These are phyloP conservation scores for Himalopsyche anomala DNA, from an alignment of 2,888 invertebrate species.

Conservation along the genomic window DNA sequence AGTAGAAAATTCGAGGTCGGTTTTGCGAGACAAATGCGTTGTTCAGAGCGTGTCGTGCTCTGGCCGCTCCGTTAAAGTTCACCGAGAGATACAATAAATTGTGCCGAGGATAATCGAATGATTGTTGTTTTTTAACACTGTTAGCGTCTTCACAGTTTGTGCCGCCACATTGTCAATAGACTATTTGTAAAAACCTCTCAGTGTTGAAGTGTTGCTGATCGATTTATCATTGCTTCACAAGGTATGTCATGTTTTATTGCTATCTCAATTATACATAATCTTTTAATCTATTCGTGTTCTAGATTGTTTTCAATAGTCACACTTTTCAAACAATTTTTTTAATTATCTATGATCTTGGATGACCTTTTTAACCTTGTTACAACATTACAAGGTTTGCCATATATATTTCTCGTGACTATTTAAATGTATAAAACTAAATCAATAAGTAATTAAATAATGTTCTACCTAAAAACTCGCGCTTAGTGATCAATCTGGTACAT, in stretches of 20 bases:
- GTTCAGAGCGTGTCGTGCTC: constrained; percentile 3
- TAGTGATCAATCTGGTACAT: neutral
- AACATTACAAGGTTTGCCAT: neutral
- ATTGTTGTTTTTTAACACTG: neutral
- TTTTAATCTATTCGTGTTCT: neutral
- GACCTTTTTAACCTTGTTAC: constrained; percentile 8
- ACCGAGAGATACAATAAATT: constrained; percentile 25
- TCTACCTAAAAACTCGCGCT: neutral
- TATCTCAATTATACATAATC: neutral
- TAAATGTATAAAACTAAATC: neutral
- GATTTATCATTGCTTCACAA: neutral
- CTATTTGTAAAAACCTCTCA: neutral
- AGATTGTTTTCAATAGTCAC: neutral
- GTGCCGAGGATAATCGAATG: constrained; percentile 20
- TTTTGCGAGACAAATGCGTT: neutral
- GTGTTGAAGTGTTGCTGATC: neutral
- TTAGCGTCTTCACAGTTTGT: neutral
- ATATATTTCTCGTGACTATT: neutral
- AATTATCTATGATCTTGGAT: neutral
- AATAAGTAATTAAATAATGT: neutral
- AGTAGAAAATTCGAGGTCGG: neutral
- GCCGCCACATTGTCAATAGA: constrained; percentile 1
- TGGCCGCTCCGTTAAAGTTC: neutral
- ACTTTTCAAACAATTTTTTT: neutral
- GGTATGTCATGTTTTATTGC: neutral